Base-by-base conservation (phyloP, 2,113 vertebrate genomes). In the Amazona vittata region DNA sequence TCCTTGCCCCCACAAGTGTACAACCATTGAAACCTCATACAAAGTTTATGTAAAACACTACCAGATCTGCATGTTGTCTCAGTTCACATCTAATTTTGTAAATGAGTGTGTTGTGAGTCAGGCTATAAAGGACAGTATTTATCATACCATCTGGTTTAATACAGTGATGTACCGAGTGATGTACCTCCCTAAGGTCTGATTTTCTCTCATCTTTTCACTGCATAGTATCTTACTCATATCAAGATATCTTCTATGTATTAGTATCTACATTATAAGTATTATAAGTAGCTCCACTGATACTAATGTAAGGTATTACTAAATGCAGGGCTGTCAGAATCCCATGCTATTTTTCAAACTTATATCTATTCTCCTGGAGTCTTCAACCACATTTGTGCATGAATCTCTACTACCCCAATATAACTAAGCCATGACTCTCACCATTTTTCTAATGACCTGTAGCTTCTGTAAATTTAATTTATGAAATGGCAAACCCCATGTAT, bases 51-150 rank as follows among this genome's bases (percentile, higher is more conserved):
- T 31, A 92, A 83, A 94, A 60, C 47, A 86, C 28, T 22, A 47
- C 47, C 33, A 75, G 24, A 89, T n/a, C 76, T 71, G 55, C 44
- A 65, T 16, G 31, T 6, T 55, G 22, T 21, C 19, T 43, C 74
- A 86, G 59, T 25, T 92, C 71, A 68, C 55, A 60, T 55, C 64
- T 88, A 55, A 80, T 88, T 91, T 67, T 80, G 79, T 70, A 83
- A 77, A 94, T n/a, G 25, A 86, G 20, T 3, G 28, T 77, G 43
- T 29, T 82, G 62, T 89, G 86, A 96, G 64, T 94, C 92, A 96
- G 77, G 60, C 80, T 89, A 41, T 76, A 68, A 94, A 90, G 71
- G 77, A 79, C 57, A 76, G 65, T 60, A 89, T 46, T 90, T 94
- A 57, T 83, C 90, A 91, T 24, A 73, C 65, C 90, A 90, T 84